These are phyloP conservation scores for Platysternon megacephalum DNA, from an alignment of 2,113 vertebrate species.

Conservation along the genomic window DNA sequence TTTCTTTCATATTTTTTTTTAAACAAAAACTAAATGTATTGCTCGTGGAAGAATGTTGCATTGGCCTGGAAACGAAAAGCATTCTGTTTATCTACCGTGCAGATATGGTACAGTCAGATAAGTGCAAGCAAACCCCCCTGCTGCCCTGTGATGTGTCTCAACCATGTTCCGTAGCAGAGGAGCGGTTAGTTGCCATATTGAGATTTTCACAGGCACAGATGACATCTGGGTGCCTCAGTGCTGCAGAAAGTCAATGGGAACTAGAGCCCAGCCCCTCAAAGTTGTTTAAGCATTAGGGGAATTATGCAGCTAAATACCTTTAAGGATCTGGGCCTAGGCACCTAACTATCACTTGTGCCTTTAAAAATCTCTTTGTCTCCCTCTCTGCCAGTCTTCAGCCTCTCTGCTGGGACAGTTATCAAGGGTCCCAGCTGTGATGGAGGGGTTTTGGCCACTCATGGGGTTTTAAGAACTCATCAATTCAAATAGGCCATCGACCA, in stretches of 20 bases:
- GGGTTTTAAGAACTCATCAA: neutral
- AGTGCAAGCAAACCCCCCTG: neutral
- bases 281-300: neutral
- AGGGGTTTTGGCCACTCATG: neutral
- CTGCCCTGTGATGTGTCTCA: neutral
- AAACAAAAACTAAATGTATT: constrained; percentile 42
- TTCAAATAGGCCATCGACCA: neutral
- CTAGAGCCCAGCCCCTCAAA: neutral
- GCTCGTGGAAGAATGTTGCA: constrained; percentile 51
- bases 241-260: neutral
- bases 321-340: neutral
- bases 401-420: neutral
- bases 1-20: constrained; percentile 54
- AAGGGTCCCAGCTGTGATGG: neutral
- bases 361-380: neutral
- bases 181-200: neutral
- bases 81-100: constrained; percentile 37
- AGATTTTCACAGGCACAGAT: neutral
- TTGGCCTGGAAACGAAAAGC: constrained; percentile 64
- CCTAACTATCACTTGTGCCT: neutral
- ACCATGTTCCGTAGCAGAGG: neutral
- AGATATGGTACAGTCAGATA: constrained; percentile 42
- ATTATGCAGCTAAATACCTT: neutral
- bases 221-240: neutral
- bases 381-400: neutral